Evolutionary conservation across 1,140 invertebrate species (phyloP).

Genomic region (Solenopsis invicta): DNA sequence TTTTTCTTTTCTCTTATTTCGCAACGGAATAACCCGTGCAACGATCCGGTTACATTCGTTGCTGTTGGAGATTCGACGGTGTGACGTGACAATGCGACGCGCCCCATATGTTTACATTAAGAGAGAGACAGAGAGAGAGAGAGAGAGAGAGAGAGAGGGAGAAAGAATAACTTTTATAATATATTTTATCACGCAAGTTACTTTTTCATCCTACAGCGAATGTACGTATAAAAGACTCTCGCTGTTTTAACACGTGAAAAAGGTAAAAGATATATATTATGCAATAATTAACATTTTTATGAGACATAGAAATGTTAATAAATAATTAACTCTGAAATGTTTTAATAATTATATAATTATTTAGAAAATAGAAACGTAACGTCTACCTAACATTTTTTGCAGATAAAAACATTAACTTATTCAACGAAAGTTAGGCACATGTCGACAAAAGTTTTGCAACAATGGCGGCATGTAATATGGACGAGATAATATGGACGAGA

Average conservation of each 20-base stretch:
- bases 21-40: conserved; percentile 33
- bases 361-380: neutral
- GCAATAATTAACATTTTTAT: conserved; percentile 5
- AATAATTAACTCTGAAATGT: neutral
- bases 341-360: neutral
- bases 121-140: neutral
- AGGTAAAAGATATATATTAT: neutral
- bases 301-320: neutral
- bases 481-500: neutral
- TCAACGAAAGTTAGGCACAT: conserved; percentile 6
- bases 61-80: neutral
- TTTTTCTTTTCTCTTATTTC: conserved; percentile 50
- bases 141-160: too few relatives aligned
- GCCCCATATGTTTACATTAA: neutral
- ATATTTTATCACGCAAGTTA: neutral
- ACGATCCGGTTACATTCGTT: conserved; percentile 9
- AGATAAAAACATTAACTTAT: neutral
- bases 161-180: neutral
- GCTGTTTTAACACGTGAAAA: neutral
- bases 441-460: conserved; percentile 7
- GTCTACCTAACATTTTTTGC: too few relatives aligned
- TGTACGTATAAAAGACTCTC: neutral
- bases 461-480: neutral
- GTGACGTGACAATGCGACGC: neutral
- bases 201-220: neutral